A percentile compares a stretch with the other conserved stretches of the same genome.
These are phyloP conservation scores for Idaea dimidiata DNA, from an alignment of 2,888 invertebrate genomes.

Conservation along the genomic window DNA sequence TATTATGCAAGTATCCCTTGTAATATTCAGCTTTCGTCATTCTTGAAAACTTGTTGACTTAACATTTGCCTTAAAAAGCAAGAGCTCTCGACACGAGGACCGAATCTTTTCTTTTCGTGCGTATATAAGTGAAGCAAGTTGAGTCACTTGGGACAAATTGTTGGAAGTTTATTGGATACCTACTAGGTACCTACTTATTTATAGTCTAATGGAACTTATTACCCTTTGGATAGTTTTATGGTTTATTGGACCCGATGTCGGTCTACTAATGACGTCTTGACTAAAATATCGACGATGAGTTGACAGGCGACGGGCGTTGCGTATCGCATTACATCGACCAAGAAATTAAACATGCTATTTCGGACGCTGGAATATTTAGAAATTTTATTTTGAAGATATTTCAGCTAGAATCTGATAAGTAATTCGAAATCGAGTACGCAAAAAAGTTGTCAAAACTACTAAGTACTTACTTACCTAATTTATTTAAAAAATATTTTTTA, in stretches of 20 bases:
- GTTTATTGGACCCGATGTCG: conserved; percentile 57
- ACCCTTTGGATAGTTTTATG: conserved; percentile 45
- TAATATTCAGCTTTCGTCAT: conserved; percentile 55
- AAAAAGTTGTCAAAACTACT: too few species aligned
- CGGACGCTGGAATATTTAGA: conserved; percentile 44
- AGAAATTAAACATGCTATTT: conserved; percentile 53
- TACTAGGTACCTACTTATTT: conserved; percentile 26
- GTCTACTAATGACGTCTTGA: conserved; percentile 50
- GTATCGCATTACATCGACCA: conserved; percentile 62
- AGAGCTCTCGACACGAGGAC: conserved; percentile 42
- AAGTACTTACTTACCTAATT: too few species aligned
- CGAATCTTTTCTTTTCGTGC: conserved; percentile 47
- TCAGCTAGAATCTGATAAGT: background rate
- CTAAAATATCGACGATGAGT: conserved; percentile 68
- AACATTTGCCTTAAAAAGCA: conserved; percentile 66
- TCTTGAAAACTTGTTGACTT: conserved; percentile 63
- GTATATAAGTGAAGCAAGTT: conserved; percentile 46
- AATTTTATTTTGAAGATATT: conserved; percentile 19
- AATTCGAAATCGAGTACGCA: too few species aligned
- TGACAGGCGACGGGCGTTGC: conserved; percentile 61
- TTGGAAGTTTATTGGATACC: conserved; percentile 20
- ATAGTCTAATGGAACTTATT: conserved; percentile 36
- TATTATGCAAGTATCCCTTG: conserved; percentile 38
- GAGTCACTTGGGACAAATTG: conserved; percentile 46
- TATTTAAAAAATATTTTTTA: too few species aligned